Evolutionary conservation across 2,888 invertebrate species (phyloP), one percentile per base, ranked within the genome.

Genomic region (Acholoe squamosa): DNA sequence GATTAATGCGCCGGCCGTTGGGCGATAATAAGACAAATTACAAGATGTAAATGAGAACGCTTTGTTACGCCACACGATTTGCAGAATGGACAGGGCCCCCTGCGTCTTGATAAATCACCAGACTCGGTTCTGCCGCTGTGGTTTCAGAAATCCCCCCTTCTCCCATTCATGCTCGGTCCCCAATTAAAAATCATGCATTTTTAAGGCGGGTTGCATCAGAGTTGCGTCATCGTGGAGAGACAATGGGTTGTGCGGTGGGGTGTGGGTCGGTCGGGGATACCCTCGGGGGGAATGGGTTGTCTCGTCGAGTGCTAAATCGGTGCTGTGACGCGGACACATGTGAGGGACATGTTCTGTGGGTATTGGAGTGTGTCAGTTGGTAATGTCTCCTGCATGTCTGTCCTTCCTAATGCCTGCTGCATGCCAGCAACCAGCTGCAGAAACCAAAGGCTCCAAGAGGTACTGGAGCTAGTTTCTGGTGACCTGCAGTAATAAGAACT

Each of bases 141-240:
- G 80, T 80, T 80, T 80, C 80, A 80, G 33, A 80, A 80, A 80
- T 80, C 80, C 43, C 71, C 71, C 61, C 43, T 43, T 43, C 43
- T 10, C 43, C 43, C 43, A 7, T 43, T 43, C 43, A n/a, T n/a
- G 61, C 61, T 61, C n/a, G 80, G 80, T 14, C 80, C 34, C 80
- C 80, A 80, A 80, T 80, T 80, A 80, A 80, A 80, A 80, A 80
- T 80, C 80, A 80, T 80, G 80, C 80, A 80, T 80, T 80, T 80
- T 80, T 80, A 80, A 80, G 80, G 33, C 43, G 34, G 80, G 80
- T 80, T 80, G 80, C 80, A 43, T 80, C 80, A 80, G 80, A 80
- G 10, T 80, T 80, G 80, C 80, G 80, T 43, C 33, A 80, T 43
- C 80, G 80, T 10, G 34, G 43, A 33, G 80, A 80, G 34, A 80